A percentile compares a stretch with the other conserved stretches of the same genome.
These are phyloP conservation scores for Laticauda colubrina DNA, from an alignment of 2,113 vertebrate species.

Conservation along the genomic window DNA sequence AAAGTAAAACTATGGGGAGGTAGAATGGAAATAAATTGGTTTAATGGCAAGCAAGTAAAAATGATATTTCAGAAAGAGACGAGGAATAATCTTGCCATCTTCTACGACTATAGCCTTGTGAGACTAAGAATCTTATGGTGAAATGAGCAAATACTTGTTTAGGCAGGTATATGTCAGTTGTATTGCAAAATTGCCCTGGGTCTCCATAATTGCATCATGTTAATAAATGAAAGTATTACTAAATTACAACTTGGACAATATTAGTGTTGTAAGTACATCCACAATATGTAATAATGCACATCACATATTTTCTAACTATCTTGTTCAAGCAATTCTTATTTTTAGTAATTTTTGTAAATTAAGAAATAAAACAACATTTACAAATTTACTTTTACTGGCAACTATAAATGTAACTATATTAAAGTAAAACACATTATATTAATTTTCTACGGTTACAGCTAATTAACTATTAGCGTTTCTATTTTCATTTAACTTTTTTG, in stretches of 20 bases:
- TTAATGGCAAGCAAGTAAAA: neutral
- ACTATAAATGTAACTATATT: neutral
- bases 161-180: neutral
- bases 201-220: neutral
- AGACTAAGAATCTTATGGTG: neutral
- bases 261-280: neutral
- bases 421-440: neutral
- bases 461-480: neutral
- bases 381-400: neutral
- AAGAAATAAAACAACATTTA: neutral
- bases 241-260: neutral
- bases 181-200: neutral
- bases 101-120: neutral
- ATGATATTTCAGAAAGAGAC: neutral
- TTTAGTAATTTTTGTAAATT: neutral
- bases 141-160: neutral
- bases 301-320: neutral
- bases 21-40: neutral
- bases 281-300: neutral
- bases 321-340: neutral
- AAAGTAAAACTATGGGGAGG: neutral
- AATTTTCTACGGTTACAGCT: neutral
- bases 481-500: neutral
- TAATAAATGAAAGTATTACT: neutral
- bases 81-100: neutral